phyloP scores from a whole-genome alignment of 2,888 invertebrate species.

The Xylota sylvarum region DNA sequence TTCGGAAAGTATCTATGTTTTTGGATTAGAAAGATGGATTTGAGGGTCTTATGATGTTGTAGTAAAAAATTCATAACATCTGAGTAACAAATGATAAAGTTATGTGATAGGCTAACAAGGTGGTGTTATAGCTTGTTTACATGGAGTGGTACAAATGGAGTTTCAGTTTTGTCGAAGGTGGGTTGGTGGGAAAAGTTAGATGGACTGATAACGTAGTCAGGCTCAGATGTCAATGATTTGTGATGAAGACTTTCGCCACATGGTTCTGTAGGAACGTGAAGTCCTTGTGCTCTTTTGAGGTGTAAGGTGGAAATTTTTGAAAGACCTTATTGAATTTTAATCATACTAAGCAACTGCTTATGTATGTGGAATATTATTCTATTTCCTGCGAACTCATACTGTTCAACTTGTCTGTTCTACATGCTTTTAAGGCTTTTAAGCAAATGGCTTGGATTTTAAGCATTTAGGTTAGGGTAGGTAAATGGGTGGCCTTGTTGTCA shows the following conservation, averaged over 20 bases:
- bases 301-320: too few species aligned
- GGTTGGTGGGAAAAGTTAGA: not conserved
- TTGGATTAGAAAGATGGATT: conserved; percentile 30
- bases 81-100: conserved; percentile 32
- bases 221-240: not conserved
- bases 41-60: conserved; percentile 20
- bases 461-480: too few species aligned
- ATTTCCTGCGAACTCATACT: too few species aligned
- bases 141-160: not conserved
- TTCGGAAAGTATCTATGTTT: conserved; percentile 19
- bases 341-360: too few species aligned
- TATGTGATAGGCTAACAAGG: conserved; percentile 29
- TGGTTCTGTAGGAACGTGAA: too few species aligned
- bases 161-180: not conserved
- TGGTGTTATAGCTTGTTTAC: conserved; percentile 7
- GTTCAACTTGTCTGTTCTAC: too few species aligned
- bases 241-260: not conserved
- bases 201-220: not conserved
- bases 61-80: conserved; percentile 62
- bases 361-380: too few species aligned
- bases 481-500: too few species aligned
- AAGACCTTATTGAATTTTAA: too few species aligned
- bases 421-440: too few species aligned
- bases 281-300: too few species aligned
- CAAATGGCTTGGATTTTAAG: too few species aligned